These are phyloP conservation scores for Crocidura indochinensis DNA, from an alignment of 2,797 vertebrate species.

Conservation along the genomic window DNA sequence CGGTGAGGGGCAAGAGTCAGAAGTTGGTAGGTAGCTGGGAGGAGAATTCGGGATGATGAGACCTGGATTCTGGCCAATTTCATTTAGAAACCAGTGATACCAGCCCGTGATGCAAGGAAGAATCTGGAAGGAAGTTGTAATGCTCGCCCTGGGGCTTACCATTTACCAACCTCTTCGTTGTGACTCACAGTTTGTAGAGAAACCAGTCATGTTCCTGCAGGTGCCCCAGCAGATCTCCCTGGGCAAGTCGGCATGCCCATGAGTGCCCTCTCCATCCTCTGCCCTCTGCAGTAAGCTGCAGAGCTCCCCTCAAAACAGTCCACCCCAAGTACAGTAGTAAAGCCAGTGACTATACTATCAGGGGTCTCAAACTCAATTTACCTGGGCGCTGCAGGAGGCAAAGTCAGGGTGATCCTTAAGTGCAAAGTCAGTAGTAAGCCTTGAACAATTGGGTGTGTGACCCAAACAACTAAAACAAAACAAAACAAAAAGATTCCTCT, in stretches of 20 bases:
- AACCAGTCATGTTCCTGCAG: constrained; percentile 60
- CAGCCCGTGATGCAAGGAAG: constrained; percentile 71
- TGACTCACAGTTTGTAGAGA: constrained; percentile 64
- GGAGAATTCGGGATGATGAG: constrained; percentile 56
- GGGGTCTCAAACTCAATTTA: too few relatives aligned
- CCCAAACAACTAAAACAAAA: too few relatives aligned
- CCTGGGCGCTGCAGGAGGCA: too few relatives aligned
- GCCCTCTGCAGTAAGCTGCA: not conserved
- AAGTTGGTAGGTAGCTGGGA: not conserved
- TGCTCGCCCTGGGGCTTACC: constrained; percentile 34
- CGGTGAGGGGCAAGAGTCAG: not conserved
- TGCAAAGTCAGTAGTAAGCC: too few relatives aligned
- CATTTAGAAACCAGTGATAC: constrained; percentile 59
- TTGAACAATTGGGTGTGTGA: too few relatives aligned
- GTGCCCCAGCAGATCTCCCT: constrained; percentile 55
- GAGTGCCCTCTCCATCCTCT: not conserved
- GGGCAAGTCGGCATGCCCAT: not conserved
- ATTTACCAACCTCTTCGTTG: not conserved
- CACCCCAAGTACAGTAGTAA: not conserved
- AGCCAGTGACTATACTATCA: not conserved
- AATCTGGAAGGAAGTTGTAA: constrained; percentile 59
- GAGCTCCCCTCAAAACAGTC: not conserved
- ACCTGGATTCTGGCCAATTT: constrained; percentile 58
- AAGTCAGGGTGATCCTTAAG: too few relatives aligned
- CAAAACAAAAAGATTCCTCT: too few relatives aligned